These are phyloP conservation scores for Toxotes jaculatrix DNA, from an alignment of 2,113 vertebrate genomes.

Conservation along the genomic window DNA sequence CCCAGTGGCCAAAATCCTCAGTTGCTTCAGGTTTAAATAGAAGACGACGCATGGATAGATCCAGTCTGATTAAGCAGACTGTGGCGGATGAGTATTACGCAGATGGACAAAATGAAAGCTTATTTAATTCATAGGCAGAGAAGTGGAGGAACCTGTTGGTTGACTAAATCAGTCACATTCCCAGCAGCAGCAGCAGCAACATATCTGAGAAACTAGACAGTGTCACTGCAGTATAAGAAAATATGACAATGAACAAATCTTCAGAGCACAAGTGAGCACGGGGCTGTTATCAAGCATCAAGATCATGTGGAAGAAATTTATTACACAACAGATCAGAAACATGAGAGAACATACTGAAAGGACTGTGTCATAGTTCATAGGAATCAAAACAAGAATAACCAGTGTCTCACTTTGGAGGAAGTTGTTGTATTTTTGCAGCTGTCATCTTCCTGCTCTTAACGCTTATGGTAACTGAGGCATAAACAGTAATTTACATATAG, in stretches of 20 bases:
- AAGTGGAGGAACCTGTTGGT: background rate
- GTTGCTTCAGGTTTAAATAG: too few relatives aligned
- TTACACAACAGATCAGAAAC: too few relatives aligned
- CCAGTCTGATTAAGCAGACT: too few relatives aligned
- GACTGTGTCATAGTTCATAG: background rate
- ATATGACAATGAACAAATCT: background rate
- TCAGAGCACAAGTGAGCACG: background rate
- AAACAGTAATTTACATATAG: background rate
- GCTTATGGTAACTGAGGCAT: background rate
- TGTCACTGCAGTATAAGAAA: background rate
- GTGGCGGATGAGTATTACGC: too few relatives aligned
- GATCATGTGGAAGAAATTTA: background rate
- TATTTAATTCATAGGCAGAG: background rate
- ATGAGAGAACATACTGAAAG: background rate
- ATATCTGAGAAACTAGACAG: background rate
- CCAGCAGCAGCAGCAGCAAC: background rate
- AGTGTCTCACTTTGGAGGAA: background rate
- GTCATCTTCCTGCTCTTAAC: background rate
- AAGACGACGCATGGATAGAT: too few relatives aligned
- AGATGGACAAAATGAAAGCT: background rate
- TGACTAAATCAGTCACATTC: background rate
- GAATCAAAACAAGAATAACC: background rate
- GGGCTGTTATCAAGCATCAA: background rate
- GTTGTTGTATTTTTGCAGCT: background rate
- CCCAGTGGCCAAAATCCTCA: too few relatives aligned